A percentile compares a stretch with the other conserved stretches of the same genome.
These are phyloP conservation scores for Stigmatopora nigra DNA, from an alignment of 2,113 vertebrate genomes.

Conservation along the genomic window DNA sequence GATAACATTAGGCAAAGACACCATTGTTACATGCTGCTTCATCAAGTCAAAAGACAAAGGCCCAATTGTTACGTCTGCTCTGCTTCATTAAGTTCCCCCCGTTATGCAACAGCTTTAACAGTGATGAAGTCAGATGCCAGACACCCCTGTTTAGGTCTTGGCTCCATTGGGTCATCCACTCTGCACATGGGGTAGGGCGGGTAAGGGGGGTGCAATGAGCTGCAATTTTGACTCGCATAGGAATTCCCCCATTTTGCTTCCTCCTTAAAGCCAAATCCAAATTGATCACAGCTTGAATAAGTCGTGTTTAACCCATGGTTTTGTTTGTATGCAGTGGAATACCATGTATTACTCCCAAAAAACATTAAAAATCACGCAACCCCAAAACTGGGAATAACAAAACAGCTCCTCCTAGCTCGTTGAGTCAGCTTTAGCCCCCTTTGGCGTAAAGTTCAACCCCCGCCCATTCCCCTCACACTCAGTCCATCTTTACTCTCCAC, in stretches of 20 bases:
- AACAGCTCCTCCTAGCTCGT: constrained; percentile 32
- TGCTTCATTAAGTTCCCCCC: constrained; percentile 16
- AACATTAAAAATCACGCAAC: constrained; percentile 32
- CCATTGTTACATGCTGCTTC: neutral
- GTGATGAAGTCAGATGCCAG: constrained; percentile 31
- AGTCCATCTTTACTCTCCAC: constrained; percentile 29
- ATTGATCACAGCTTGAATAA: constrained; percentile 61
- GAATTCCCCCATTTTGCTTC: constrained; percentile 51
- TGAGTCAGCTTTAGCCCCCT: constrained; percentile 53
- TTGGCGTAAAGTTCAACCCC: constrained; percentile 16
- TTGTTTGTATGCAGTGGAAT: constrained; percentile 11
- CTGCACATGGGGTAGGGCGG: constrained; percentile 12
- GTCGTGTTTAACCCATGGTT: constrained; percentile 8
- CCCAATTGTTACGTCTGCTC: neutral
- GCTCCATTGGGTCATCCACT: constrained; percentile 27
- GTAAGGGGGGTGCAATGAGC: constrained; percentile 42
- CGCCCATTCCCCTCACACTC: constrained; percentile 24
- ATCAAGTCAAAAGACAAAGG: neutral
- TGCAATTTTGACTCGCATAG: constrained; percentile 45
- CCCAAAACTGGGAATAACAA: constrained; percentile 44
- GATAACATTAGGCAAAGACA: neutral
- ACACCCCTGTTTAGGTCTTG: constrained; percentile 22
- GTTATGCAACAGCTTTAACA: constrained; percentile 37
- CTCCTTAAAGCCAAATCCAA: constrained; percentile 56
- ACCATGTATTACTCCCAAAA: constrained; percentile 17